phyloP scores from a whole-genome alignment of 2,888 invertebrate species.

The Dinocampus coccinellae region DNA sequence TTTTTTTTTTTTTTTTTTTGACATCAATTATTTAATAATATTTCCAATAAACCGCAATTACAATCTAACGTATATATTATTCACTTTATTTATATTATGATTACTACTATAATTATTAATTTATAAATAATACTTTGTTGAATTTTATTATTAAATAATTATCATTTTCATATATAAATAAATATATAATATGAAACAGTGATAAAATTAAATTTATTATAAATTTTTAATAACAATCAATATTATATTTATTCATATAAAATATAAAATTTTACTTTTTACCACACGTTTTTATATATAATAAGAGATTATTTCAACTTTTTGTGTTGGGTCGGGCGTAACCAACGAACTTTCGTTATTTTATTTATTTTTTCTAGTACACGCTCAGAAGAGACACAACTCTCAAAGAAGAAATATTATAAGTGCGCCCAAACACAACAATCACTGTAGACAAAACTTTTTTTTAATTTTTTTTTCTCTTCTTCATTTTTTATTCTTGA shows the following conservation, averaged over 20 bases:
- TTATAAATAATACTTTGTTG: too few relatives aligned
- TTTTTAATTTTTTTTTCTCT: not conserved
- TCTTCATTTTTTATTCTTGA: too few relatives aligned
- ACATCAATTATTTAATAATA: constrained; percentile 7
- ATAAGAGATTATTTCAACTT: not conserved
- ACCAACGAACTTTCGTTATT: not conserved
- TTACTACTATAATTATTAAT: not conserved
- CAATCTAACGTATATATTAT: too few relatives aligned
- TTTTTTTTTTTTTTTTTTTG: not conserved
- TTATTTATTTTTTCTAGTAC: not conserved
- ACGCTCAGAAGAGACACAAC: not conserved
- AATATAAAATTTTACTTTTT: not conserved
- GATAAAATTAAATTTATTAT: too few relatives aligned
- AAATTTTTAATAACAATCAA: too few relatives aligned
- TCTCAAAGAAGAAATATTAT: not conserved
- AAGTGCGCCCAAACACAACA: not conserved
- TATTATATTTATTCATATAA: not conserved
- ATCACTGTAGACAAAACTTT: not conserved
- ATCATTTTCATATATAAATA: too few relatives aligned
- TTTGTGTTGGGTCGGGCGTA: not conserved
- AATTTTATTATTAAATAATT: too few relatives aligned
- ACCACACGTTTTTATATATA: not conserved
- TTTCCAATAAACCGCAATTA: constrained; percentile 1
- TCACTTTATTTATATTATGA: not conserved
- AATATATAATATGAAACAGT: too few relatives aligned